Conservation (phyloP, 2,888 invertebrate species). For the Ditula angustiorana region DNA sequence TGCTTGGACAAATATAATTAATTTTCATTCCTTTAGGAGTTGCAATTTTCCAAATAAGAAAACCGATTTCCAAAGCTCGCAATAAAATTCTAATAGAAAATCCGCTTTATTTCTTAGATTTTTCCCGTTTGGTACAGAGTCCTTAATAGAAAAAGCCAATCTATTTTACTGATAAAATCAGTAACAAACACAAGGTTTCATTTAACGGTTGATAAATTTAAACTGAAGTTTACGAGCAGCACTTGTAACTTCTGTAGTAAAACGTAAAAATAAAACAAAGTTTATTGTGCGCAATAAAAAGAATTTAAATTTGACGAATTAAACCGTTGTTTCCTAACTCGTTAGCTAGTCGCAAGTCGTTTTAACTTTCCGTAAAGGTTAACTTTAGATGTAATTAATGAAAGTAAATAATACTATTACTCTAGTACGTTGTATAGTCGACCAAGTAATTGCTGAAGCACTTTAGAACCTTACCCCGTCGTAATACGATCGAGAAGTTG, state of each 20-base stretch:
- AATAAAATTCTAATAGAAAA: too few relatives aligned
- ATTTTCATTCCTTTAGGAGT: too few relatives aligned
- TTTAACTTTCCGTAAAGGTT: not conserved
- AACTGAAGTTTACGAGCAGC: constrained; percentile 29
- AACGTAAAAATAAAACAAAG: constrained; percentile 40
- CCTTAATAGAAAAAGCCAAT: not conserved
- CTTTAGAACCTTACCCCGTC: too few relatives aligned
- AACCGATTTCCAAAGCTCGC: too few relatives aligned
- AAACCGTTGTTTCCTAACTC: constrained; percentile 29
- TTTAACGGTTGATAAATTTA: constrained; percentile 13
- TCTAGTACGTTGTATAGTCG: not conserved
- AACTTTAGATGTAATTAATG: not conserved
- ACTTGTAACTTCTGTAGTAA: constrained; percentile 33
- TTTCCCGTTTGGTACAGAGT: not conserved
- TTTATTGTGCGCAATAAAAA: constrained; percentile 49
- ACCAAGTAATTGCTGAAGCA: too few relatives aligned
- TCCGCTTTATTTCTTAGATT: too few relatives aligned
- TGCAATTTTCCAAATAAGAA: too few relatives aligned
- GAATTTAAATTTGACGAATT: constrained; percentile 49
- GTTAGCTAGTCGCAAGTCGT: constrained; percentile 12
- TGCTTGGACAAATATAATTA: too few relatives aligned
- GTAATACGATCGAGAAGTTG: too few relatives aligned
- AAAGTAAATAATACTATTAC: not conserved
- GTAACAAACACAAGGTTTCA: constrained; percentile 5
- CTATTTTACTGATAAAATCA: constrained; percentile 2